Conservation (phyloP, 2,888 invertebrate species). For the Tholera decimalis region DNA sequence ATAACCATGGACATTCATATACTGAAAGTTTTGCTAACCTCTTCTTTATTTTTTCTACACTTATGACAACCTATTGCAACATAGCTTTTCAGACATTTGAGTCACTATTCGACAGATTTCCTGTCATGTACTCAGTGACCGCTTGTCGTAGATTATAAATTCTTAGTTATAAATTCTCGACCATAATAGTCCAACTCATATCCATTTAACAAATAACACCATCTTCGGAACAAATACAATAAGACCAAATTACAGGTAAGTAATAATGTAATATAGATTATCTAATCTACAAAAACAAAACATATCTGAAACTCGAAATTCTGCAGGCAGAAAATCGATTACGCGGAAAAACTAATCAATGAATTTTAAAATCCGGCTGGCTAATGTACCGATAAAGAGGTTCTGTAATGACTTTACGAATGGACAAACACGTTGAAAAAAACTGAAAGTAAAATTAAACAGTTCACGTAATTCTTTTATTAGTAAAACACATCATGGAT, state of each 20-base stretch:
- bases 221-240: not conserved
- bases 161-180: no score
- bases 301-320: constrained; percentile 17
- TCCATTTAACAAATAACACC: not conserved
- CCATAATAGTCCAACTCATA: no score
- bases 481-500: constrained; percentile 29
- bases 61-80: no score
- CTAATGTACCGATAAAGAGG: constrained; percentile 38
- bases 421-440: constrained; percentile 34
- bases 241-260: no score
- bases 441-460: constrained; percentile 50
- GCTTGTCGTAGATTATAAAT: no score
- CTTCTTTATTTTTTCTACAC: no score
- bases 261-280: constrained; percentile 39
- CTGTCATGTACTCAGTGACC: no score
- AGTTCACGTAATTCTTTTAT: constrained; percentile 45
- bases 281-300: constrained; percentile 44
- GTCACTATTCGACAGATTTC: no score
- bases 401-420: constrained; percentile 50
- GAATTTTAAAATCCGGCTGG: constrained; percentile 29
- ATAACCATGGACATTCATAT: no score
- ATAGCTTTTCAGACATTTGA: no score
- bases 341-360: constrained; percentile 40
- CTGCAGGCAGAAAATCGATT: constrained; percentile 40
- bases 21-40: no score